Evolutionary conservation across 2,797 vertebrate genomes (phyloP).

Genomic region (Nyctalus aviator): DNA sequence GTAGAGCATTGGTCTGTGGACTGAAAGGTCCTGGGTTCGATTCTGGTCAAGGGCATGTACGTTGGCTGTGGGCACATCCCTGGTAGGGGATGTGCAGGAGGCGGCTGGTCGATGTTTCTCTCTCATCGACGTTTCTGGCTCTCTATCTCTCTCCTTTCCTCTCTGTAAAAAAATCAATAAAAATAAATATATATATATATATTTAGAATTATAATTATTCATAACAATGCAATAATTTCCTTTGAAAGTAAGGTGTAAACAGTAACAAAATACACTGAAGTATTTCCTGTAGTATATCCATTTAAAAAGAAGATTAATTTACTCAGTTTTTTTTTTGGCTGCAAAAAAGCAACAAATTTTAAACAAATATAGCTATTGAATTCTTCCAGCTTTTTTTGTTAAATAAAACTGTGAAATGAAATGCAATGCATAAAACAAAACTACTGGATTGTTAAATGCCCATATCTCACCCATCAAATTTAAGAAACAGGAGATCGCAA

Average conservation of each 20-base stretch:
- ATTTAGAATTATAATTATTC: neutral
- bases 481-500: conserved; percentile 17
- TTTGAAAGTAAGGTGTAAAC: neutral
- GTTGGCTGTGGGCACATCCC: no score
- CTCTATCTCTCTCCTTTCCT: no score
- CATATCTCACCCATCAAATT: neutral
- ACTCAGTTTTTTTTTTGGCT: conserved; percentile 13
- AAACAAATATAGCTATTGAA: neutral
- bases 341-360: conserved; percentile 39
- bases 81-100: no score
- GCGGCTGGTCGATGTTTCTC: no score
- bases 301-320: conserved; percentile 1
- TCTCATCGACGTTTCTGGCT: no score
- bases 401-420: conserved; percentile 57
- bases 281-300: neutral
- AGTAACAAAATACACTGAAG: conserved; percentile 23
- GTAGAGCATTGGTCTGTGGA: no score
- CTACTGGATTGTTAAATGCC: neutral
- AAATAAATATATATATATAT: neutral
- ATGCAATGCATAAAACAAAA: conserved; percentile 34
- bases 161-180: no score
- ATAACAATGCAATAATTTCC: neutral
- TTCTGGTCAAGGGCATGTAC: no score
- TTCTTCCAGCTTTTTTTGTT: conserved; percentile 15
- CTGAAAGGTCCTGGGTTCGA: no score